These are phyloP conservation scores for Mormyrops boulengeri DNA, from an alignment of 2,797 vertebrate species.

Conservation along the genomic window DNA sequence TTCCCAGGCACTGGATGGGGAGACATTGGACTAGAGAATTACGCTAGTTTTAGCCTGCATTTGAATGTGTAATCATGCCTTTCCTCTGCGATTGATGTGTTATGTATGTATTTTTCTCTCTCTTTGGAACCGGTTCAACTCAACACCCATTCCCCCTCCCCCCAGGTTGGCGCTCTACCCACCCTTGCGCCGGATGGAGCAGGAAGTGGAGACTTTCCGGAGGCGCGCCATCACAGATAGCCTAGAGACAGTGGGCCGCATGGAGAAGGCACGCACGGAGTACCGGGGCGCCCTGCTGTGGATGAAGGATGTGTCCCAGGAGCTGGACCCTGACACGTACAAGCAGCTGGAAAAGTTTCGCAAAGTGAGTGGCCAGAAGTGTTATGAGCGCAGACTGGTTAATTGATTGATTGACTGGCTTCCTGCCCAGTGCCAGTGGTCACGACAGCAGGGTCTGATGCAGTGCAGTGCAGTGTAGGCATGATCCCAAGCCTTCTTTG, in stretches of 20 bases:
- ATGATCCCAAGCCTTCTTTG: background rate
- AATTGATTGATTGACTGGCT: background rate
- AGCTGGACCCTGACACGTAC: slow-evolving; percentile 76
- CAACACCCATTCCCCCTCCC: background rate
- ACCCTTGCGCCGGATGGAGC: slow-evolving; percentile 68
- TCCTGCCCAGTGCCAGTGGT: background rate
- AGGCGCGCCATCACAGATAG: slow-evolving; percentile 70
- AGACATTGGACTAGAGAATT: background rate
- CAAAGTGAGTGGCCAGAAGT: slow-evolving; percentile 52
- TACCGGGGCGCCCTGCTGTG: slow-evolving; percentile 72
- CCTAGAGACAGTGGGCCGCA: slow-evolving; percentile 67
- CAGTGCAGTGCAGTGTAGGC: background rate
- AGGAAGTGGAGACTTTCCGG: slow-evolving; percentile 76
- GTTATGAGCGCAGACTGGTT: background rate
- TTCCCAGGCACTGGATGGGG: background rate
- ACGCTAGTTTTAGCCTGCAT: background rate
- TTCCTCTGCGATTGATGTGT: background rate
- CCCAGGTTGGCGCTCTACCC: slow-evolving; percentile 64
- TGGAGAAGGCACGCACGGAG: slow-evolving; percentile 74
- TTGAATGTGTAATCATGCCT: background rate
- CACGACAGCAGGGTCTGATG: background rate
- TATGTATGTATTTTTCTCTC: background rate
- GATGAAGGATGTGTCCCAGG: slow-evolving; percentile 79
- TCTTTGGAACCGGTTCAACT: background rate
- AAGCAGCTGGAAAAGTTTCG: slow-evolving; percentile 82